phyloP scores from a whole-genome alignment of 2,113 vertebrate genomes.

The Cyanoramphus novaezelandiae region DNA sequence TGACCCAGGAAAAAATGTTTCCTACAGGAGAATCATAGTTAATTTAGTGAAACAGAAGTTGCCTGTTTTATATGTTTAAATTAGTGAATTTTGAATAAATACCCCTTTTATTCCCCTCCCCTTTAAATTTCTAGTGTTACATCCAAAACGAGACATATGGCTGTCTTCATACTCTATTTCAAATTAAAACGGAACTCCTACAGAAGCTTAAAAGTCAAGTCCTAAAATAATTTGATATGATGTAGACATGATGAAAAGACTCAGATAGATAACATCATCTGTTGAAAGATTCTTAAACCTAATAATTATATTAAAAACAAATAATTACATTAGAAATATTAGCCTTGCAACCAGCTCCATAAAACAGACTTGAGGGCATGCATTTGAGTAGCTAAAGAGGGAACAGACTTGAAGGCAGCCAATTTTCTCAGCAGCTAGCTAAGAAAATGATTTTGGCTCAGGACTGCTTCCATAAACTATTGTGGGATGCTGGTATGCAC shows the following conservation, averaged over 20 bases:
- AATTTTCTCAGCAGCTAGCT: background rate
- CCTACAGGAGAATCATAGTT: background rate
- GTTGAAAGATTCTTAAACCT: background rate
- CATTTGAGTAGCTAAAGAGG: background rate
- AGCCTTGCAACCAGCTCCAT: background rate
- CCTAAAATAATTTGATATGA: background rate
- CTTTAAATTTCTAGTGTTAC: background rate
- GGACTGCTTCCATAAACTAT: background rate
- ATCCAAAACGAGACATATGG: background rate
- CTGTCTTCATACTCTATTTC: background rate
- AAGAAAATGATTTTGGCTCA: background rate
- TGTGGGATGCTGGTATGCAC: rapidly evolving
- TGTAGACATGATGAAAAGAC: background rate
- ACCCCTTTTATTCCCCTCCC: background rate
- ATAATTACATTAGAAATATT: background rate
- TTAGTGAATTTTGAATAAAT: background rate
- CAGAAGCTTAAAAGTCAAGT: background rate
- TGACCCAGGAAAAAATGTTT: background rate
- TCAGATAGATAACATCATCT: background rate
- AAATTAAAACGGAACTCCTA: background rate
- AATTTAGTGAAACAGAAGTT: background rate
- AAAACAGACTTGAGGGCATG: background rate
- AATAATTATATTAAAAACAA: background rate
- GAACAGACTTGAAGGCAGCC: background rate
- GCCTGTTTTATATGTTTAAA: background rate